Conservation (phyloP, 2,888 invertebrate species). For the Nemurella pictetii region DNA sequence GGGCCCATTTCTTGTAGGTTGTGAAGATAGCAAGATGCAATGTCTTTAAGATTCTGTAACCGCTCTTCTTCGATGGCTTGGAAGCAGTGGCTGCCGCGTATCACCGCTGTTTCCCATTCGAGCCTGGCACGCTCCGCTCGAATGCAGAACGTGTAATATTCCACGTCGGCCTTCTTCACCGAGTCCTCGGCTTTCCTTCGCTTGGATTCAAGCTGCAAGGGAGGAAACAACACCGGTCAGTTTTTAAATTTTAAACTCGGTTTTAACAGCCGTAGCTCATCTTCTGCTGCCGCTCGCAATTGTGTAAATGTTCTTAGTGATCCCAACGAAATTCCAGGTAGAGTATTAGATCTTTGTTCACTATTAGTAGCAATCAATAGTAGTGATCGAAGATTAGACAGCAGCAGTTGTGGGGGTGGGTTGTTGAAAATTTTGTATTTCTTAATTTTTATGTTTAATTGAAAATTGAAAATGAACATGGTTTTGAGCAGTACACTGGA, state of each 20-base stretch:
- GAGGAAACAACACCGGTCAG: neutral
- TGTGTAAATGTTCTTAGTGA: no score
- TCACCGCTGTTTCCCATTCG: slow-evolving; percentile 90
- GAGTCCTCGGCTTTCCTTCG: slow-evolving; percentile 88
- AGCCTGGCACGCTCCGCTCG: slow-evolving; percentile 86
- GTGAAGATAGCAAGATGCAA: slow-evolving; percentile 60
- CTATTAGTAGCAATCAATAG: no score
- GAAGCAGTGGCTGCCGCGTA: slow-evolving; percentile 83
- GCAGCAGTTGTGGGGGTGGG: no score
- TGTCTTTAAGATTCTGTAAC: slow-evolving; percentile 75
- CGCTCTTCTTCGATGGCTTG: slow-evolving; percentile 90
- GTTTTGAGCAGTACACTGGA: no score
- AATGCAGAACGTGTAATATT: slow-evolving; percentile 89
- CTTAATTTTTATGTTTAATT: no score
- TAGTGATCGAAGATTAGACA: no score
- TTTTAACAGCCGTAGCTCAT: no score
- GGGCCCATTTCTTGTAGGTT: slow-evolving; percentile 74
- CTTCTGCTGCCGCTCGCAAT: no score
- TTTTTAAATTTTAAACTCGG: neutral
- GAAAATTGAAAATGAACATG: no score
- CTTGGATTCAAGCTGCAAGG: slow-evolving; percentile 75
- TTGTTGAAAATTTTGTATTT: no score
- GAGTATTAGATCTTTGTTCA: no score
- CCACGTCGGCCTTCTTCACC: slow-evolving; percentile 88
- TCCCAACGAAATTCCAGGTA: no score